A percentile compares a stretch with the other conserved stretches of the same genome.
phyloP scores from a whole-genome alignment of 2,888 invertebrate genomes.

The Celastrina argiolus region DNA sequence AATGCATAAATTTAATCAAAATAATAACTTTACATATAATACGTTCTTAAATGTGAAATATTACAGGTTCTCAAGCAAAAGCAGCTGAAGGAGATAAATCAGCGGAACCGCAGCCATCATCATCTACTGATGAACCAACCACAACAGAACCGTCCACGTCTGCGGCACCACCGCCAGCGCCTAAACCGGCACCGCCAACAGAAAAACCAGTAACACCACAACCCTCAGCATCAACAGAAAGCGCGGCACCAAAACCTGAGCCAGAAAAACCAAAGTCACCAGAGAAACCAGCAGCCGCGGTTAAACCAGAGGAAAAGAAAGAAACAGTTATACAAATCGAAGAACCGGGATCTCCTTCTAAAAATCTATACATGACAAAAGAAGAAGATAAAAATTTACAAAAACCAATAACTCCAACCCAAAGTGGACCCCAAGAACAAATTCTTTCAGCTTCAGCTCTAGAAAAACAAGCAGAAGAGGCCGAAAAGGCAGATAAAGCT shows the following conservation, averaged over 20 bases:
- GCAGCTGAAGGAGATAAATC: constrained; percentile 1
- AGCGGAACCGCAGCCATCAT: constrained; percentile 25
- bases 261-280: constrained; percentile 38
- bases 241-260: constrained; percentile 45
- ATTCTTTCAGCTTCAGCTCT: constrained; percentile 61
- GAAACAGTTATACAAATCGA: constrained; percentile 60
- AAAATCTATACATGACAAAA: constrained; percentile 54
- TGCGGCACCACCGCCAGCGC: neutral
- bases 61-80: constrained; percentile 1
- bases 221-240: constrained; percentile 49
- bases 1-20: neutral
- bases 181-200: neutral
- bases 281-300: constrained; percentile 40
- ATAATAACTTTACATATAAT: too few species aligned
- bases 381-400: constrained; percentile 56
- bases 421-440: constrained; percentile 53
- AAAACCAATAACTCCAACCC: constrained; percentile 60
- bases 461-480: constrained; percentile 47
- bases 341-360: constrained; percentile 54
- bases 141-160: constrained; percentile 24
- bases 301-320: constrained; percentile 47
- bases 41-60: neutral
- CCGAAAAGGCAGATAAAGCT: constrained; percentile 40
- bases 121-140: constrained; percentile 5
- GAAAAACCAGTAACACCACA: constrained; percentile 47